These are phyloP conservation scores for Campylorhamphus procurvoides DNA, from an alignment of 2,113 vertebrate species.

Conservation along the genomic window DNA sequence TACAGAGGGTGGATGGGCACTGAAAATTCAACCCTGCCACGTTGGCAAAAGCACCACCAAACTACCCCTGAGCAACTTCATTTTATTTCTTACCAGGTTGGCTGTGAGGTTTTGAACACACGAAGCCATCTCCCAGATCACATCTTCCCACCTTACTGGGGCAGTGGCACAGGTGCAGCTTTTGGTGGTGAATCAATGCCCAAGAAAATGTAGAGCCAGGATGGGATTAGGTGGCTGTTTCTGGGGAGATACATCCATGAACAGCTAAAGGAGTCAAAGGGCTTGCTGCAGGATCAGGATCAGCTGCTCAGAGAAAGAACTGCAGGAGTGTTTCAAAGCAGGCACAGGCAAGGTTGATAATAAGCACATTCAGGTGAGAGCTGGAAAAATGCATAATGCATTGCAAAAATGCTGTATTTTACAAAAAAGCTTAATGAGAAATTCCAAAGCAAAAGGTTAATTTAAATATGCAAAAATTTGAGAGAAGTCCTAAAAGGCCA, in stretches of 20 bases:
- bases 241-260: neutral
- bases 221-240: neutral
- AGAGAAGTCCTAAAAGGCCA: neutral
- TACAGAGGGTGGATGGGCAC: neutral
- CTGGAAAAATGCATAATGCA: neutral
- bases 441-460: conserved; percentile 10
- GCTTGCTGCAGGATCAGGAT: accelerated
- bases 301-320: neutral
- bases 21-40: neutral
- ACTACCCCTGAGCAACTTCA: neutral
- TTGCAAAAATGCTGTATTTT: neutral
- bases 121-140: neutral
- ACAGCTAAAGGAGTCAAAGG: neutral
- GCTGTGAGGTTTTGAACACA: neutral
- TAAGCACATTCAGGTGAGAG: neutral
- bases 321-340: neutral
- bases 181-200: neutral
- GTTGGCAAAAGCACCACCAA: neutral
- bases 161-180: neutral
- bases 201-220: accelerated
- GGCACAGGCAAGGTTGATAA: neutral
- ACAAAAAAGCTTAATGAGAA: neutral
- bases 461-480: neutral
- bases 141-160: neutral
- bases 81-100: neutral